phyloP scores from a whole-genome alignment of 2,888 invertebrate genomes.

The Eilema depressum region DNA sequence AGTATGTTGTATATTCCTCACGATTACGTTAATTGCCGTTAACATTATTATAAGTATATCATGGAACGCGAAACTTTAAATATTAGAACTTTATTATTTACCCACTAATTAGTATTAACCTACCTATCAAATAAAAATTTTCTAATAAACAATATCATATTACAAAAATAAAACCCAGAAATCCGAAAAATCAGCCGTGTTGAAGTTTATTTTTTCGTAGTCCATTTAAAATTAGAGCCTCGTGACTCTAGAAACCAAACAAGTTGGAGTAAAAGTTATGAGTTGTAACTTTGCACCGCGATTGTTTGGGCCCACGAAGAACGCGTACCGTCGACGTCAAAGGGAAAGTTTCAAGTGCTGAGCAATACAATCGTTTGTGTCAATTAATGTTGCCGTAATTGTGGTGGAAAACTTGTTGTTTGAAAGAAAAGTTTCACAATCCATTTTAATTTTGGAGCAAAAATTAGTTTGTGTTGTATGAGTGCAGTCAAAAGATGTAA shows the following conservation, averaged over 20 bases:
- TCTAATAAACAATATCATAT: background rate
- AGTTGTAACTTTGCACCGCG: conserved; percentile 62
- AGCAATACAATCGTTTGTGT: conserved; percentile 69
- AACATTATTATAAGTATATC: too few species aligned
- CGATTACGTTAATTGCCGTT: too few species aligned
- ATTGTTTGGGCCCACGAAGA: conserved; percentile 70
- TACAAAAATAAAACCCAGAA: background rate
- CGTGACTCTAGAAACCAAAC: conserved; percentile 49
- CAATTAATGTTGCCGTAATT: conserved; percentile 59
- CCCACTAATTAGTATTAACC: background rate
- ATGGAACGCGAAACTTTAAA: too few species aligned
- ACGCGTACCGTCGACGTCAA: conserved; percentile 60
- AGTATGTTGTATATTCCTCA: too few species aligned
- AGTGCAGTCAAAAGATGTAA: background rate
- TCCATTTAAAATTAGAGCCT: background rate
- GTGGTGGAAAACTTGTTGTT: conserved; percentile 41
- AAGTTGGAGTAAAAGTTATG: conserved; percentile 59
- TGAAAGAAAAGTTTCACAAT: conserved; percentile 4
- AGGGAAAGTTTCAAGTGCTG: conserved; percentile 76
- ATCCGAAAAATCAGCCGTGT: background rate
- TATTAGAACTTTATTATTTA: too few species aligned
- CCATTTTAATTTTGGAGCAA: background rate
- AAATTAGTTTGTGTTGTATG: background rate
- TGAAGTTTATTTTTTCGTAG: conserved; percentile 2
- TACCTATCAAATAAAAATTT: background rate